Base-by-base conservation (phyloP, 1,140 invertebrate species). In the Eurosta solidaginis region DNA sequence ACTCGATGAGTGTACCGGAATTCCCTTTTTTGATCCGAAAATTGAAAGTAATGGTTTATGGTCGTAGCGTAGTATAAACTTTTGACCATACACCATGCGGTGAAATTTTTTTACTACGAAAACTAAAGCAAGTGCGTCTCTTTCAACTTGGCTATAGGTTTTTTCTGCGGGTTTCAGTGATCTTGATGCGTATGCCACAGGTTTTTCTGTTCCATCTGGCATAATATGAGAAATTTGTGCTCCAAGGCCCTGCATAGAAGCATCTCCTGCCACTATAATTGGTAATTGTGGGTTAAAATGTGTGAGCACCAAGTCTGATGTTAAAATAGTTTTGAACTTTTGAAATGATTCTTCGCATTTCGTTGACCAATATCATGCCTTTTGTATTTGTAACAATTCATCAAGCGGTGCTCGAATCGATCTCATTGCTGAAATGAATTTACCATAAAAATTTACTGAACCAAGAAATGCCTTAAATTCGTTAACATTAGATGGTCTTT, bases 221-320 rank as follows among this genome's bases (percentile, higher is more conserved):
- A 73, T n/a, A n/a, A 14, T 36, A 40, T 73, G 63, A 6, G 68
- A 44, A 9, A 91, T 36, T 1, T 91, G 88, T 3, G 88, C 89
- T n/a, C 89, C 88, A 6, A 90, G 20, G 0, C 88, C 89, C 40
- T 82, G 81, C 1, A 84, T 80, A 22, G 81, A 85, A 29, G 85
- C 88, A 81, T 90, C 89, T 10, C 79, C 84, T 7, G 87, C 80
- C 0, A 91, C 83, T 82, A 89, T 84, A 83, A 90, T 85, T 85
- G 90, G 89, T 84, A 88, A 83, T 82, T 87, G 78, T 14, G 85
- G 84, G 50, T 89, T 81, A 77, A 44, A 74, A 22, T 42, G 68
- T 22, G 68, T 74, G 9, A n/a, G n/a, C n/a, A n/a, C n/a, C n/a
- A n/a, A n/a, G n/a, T n/a, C n/a, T n/a, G n/a, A n/a, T n/a, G n/a